phyloP scores from a whole-genome alignment of 1,140 invertebrate genomes.

The Leptinotarsa defecta region DNA sequence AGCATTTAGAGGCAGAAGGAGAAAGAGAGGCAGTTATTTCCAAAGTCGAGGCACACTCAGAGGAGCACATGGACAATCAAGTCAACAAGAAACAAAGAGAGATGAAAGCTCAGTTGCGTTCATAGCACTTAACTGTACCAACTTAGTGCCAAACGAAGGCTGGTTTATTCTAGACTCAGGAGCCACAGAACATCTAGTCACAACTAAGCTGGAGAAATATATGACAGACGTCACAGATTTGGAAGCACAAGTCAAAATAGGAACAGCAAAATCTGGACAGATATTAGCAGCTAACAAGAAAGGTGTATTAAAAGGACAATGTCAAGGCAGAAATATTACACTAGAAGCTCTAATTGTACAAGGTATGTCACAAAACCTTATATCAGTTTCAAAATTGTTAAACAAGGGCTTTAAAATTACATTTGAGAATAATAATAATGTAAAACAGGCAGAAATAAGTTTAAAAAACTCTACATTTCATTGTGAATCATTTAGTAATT shows the following conservation, averaged over 20 bases:
- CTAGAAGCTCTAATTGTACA: slow-evolving; percentile 11
- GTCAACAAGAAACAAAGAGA: slow-evolving; percentile 7
- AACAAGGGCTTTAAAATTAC: slow-evolving; percentile 2
- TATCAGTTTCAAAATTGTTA: slow-evolving; percentile 13
- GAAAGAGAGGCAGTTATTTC: slow-evolving; percentile 1
- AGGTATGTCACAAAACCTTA: slow-evolving; percentile 6
- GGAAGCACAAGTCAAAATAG: slow-evolving; percentile 12
- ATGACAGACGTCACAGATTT: slow-evolving; percentile 25
- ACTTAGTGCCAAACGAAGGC: slow-evolving; percentile 11
- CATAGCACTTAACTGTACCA: slow-evolving; percentile 8
- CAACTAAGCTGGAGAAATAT: slow-evolving; percentile 20
- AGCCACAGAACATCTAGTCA: slow-evolving; percentile 29
- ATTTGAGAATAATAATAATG: not conserved
- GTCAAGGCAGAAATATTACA: slow-evolving; percentile 17
- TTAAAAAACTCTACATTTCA: slow-evolving; percentile 5
- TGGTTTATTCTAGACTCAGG: slow-evolving; percentile 34
- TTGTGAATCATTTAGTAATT: not conserved
- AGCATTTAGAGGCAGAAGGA: slow-evolving; percentile 12
- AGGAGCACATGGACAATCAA: not conserved
- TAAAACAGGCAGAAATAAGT: not conserved
- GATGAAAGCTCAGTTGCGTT: slow-evolving; percentile 17
- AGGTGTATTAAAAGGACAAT: not conserved
- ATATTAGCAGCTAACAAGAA: slow-evolving; percentile 23
- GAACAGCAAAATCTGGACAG: slow-evolving; percentile 25
- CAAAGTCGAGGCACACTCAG: not conserved